These are phyloP conservation scores for Dolichoris vasculosae DNA, from an alignment of 1,140 invertebrate species.

Conservation along the genomic window DNA sequence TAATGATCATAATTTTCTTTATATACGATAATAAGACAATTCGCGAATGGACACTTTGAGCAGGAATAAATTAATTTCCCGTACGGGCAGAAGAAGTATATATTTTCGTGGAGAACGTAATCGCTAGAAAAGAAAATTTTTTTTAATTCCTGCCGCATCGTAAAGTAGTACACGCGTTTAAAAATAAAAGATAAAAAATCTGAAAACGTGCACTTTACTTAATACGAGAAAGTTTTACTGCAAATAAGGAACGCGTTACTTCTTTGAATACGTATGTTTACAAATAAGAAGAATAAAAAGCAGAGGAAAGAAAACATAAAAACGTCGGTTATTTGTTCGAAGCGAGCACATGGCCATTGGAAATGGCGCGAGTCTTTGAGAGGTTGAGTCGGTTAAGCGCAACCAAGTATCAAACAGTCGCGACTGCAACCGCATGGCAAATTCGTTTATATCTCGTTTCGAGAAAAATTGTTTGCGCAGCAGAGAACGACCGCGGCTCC, in stretches of 20 bases:
- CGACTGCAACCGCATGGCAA: not conserved
- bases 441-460: slow-evolving; percentile 1
- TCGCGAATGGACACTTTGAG: not conserved
- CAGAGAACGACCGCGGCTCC: not conserved
- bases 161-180: not conserved
- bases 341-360: not conserved
- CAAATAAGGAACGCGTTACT: not conserved
- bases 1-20: not conserved
- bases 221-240: slow-evolving; percentile 5
- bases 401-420: not conserved
- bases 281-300: not conserved
- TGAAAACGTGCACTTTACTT: not conserved
- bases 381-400: not conserved
- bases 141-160: not conserved
- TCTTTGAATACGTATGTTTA: not conserved
- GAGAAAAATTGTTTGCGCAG: not conserved
- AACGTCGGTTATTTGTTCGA: not conserved
- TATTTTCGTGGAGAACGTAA: not conserved
- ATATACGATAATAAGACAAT: not conserved
- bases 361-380: not conserved
- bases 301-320: not conserved
- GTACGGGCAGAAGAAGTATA: not conserved
- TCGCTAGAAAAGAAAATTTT: not conserved
- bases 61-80: not conserved
- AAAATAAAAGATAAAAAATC: not conserved